Evolutionary conservation across 2,888 invertebrate species (phyloP), one percentile per base, ranked within the genome.

Genomic region (Galerucella pusilla): DNA sequence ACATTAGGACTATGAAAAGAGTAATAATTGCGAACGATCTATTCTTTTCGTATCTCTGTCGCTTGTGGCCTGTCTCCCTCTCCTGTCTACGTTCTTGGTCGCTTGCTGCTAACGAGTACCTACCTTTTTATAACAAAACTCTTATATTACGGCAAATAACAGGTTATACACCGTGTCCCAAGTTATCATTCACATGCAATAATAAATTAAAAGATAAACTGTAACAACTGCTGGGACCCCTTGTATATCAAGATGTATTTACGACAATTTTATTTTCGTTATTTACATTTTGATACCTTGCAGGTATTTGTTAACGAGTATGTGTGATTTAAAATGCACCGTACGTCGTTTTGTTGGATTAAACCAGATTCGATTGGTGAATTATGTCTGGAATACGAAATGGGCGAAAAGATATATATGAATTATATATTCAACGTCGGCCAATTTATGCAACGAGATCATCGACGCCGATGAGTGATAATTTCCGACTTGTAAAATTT

Each of bases 1-100:
- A 66, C 61, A 74, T 70, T 74, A 74, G n/a, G 66, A 20, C 42
- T 20, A 61, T 49, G 57, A 66, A 42, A 74, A 70, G 74, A 65
- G 65, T 49, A 12, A 70, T 42, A 70, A 66, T n/a, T 42, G 54
- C 49, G 70, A 68, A 61, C 66, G 35, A 35, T 35, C 35, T 35
- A 35, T 35, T 35, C 35, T 35, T 69, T 60, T 25, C 59, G 6
- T 60, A 60, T 72, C 46, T 66, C 66, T 72, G 49, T 66, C 49
- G 66, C 49, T 35, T 35, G 5, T 35, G 6, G 35, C 35, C 5
- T 35, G 35, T 35, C 28, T 28, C 28, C 28, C 5, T 35, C 35
- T 5, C 5, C 1, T 35, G 35, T 35, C 5, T 35, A 3, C 35
- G 35, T 35, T 35, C 35, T 35, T 35, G 35, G 35, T 35, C 35